phyloP scores from a whole-genome alignment of 2,797 vertebrate genomes.

The Peromyscus nudipes region DNA sequence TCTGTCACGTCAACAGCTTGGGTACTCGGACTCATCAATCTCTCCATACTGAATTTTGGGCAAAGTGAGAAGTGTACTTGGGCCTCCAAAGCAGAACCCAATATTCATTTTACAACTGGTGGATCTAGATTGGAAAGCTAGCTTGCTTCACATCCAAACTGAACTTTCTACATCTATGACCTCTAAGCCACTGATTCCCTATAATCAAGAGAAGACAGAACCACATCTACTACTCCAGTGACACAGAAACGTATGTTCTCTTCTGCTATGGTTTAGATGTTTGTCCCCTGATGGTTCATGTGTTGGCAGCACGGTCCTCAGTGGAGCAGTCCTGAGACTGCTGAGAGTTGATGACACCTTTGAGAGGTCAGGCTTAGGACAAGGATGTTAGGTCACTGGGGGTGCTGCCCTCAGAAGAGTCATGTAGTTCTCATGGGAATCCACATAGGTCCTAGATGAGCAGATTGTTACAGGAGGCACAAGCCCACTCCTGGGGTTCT shows the following conservation, averaged over 20 bases:
- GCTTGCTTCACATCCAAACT: neutral
- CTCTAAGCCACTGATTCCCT: neutral
- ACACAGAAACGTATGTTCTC: neutral
- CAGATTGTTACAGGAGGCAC: neutral
- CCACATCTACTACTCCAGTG: neutral
- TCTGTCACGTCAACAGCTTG: neutral
- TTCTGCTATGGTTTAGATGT: neutral
- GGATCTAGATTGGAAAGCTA: neutral
- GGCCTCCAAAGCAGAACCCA: neutral
- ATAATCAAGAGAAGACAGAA: neutral
- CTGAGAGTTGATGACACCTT: neutral
- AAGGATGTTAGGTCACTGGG: neutral
- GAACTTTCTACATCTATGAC: neutral
- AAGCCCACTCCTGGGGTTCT: neutral
- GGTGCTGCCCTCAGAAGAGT: neutral
- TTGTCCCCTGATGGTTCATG: too few relatives aligned
- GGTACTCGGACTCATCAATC: neutral
- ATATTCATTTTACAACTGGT: slow-evolving; percentile 17
- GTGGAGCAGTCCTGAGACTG: neutral
- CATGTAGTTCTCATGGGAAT: neutral
- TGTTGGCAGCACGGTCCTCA: neutral
- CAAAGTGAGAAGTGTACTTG: slow-evolving; percentile 16
- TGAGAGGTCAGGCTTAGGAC: neutral
- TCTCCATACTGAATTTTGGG: neutral
- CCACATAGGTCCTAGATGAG: neutral